Evolutionary conservation across 1,140 invertebrate species (phyloP).

Genomic region (Agraylea sexmaculata): DNA sequence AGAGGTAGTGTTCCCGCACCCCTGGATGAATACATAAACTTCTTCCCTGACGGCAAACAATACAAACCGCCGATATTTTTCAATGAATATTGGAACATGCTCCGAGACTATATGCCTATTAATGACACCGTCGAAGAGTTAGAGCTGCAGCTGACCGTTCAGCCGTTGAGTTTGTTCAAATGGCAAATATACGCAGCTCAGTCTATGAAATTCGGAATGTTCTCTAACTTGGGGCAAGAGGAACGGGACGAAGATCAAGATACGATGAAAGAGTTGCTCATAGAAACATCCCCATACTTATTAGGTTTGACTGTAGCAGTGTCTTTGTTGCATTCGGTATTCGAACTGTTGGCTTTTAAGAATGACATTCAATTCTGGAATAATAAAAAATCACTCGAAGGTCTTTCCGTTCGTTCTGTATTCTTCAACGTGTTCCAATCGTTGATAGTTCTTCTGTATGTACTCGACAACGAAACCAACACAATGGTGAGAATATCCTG

Average conservation of each 20-base stretch:
- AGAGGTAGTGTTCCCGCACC: slow-evolving; percentile 80
- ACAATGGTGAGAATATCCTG: slow-evolving; percentile 87
- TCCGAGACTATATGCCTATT: slow-evolving; percentile 88
- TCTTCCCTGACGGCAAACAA: slow-evolving; percentile 64
- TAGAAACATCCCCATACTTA: slow-evolving; percentile 95
- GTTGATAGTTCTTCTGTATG: slow-evolving; percentile 87
- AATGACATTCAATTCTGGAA: slow-evolving; percentile 99
- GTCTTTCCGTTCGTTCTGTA: slow-evolving; percentile 94
- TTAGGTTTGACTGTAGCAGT: slow-evolving; percentile 84
- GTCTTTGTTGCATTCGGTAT: slow-evolving; percentile 92
- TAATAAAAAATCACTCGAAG: slow-evolving; percentile 92
- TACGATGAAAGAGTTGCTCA: slow-evolving; percentile 88
- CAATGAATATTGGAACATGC: slow-evolving; percentile 99
- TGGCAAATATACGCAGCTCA: slow-evolving; percentile 98
- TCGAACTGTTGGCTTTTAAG: slow-evolving; percentile 98
- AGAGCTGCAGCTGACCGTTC: slow-evolving; percentile 71
- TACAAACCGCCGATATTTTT: slow-evolving; percentile 94
- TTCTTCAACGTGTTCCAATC: slow-evolving; percentile 99
- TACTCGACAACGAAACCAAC: slow-evolving; percentile 98
- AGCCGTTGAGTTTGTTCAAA: slow-evolving; percentile 89
- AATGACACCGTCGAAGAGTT: slow-evolving; percentile 72
- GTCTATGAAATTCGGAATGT: slow-evolving; percentile 68
- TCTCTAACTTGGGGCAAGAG: slow-evolving; percentile 47
- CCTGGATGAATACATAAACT: slow-evolving; percentile 87
- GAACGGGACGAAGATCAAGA: slow-evolving; percentile 92